These are phyloP conservation scores for Drosophila oshimai DNA, from an alignment of 1,140 invertebrate species.

Conservation along the genomic window DNA sequence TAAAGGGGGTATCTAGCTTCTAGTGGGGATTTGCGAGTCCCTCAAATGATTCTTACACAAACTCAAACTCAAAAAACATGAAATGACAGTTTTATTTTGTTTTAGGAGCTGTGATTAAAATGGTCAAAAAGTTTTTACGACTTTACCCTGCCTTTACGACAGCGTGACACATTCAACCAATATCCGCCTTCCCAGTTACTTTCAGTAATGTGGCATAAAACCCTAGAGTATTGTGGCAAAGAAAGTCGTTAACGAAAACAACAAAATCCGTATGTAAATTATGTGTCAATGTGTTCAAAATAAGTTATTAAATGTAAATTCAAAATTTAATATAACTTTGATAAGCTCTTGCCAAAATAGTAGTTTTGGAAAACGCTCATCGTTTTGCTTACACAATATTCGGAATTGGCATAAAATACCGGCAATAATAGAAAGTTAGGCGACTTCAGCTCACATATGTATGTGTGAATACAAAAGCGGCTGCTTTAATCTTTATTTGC, in stretches of 20 bases:
- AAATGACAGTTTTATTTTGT: slow-evolving; percentile 74
- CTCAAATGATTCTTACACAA: too few relatives aligned
- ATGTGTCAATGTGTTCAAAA: slow-evolving; percentile 62
- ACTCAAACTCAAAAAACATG: too few relatives aligned
- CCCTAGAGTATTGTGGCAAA: slow-evolving; percentile 54
- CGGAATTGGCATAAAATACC: slow-evolving; percentile 61
- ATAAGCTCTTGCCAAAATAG: too few relatives aligned
- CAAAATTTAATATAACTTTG: too few relatives aligned
- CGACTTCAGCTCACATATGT: slow-evolving; percentile 36
- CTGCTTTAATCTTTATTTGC: slow-evolving; percentile 6
- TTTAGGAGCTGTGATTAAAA: slow-evolving; percentile 63
- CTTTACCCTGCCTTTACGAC: slow-evolving; percentile 60
- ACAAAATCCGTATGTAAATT: slow-evolving; percentile 68
- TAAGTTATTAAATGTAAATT: slow-evolving; percentile 77
- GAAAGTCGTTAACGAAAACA: slow-evolving; percentile 20
- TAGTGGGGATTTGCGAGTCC: too few relatives aligned
- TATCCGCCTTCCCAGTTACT: too few relatives aligned
- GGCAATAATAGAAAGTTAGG: slow-evolving; percentile 75
- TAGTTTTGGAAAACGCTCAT: too few relatives aligned
- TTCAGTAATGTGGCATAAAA: too few relatives aligned
- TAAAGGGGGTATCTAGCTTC: too few relatives aligned
- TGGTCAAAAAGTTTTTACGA: slow-evolving; percentile 79
- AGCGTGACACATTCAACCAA: slow-evolving; percentile 15
- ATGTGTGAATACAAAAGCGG: too few relatives aligned
- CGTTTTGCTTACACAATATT: slow-evolving; percentile 37